phyloP scores from a whole-genome alignment of 2,113 vertebrate species.

The Propithecus coquereli region DNA sequence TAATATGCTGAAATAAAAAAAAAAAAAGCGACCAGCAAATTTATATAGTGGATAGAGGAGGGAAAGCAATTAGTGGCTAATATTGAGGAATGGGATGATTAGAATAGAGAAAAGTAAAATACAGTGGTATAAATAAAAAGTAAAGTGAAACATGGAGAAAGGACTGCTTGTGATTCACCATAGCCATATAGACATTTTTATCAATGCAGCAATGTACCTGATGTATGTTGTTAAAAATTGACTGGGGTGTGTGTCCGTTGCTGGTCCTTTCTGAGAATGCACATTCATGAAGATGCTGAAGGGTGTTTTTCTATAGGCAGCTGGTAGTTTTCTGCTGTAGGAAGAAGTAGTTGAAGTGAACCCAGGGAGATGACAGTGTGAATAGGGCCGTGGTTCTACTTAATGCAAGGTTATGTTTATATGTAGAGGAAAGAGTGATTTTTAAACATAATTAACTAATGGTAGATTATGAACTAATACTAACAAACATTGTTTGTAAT shows the following conservation, averaged over 20 bases:
- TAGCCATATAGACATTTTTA: not conserved
- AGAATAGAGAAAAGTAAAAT: not conserved
- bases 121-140: not conserved
- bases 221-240: not conserved
- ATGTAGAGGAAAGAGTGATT: not conserved
- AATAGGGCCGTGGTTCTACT: not conserved
- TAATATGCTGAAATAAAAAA: no score
- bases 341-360: not conserved
- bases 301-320: not conserved
- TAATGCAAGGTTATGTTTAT: not conserved
- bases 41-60: not conserved
- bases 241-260: not conserved
- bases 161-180: not conserved
- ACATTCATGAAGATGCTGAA: not conserved
- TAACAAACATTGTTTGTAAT: not conserved
- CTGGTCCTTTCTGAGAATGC: not conserved
- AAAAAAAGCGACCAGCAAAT: not conserved
- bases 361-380: not conserved
- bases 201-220: not conserved
- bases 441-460: not conserved
- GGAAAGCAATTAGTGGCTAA: not conserved
- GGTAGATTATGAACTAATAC: not conserved
- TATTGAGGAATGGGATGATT: not conserved
- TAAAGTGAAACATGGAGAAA: not conserved
- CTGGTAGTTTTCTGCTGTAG: not conserved